Base-by-base conservation (phyloP, 1,140 invertebrate genomes). In the Pseudomyrmex dendroicus region DNA sequence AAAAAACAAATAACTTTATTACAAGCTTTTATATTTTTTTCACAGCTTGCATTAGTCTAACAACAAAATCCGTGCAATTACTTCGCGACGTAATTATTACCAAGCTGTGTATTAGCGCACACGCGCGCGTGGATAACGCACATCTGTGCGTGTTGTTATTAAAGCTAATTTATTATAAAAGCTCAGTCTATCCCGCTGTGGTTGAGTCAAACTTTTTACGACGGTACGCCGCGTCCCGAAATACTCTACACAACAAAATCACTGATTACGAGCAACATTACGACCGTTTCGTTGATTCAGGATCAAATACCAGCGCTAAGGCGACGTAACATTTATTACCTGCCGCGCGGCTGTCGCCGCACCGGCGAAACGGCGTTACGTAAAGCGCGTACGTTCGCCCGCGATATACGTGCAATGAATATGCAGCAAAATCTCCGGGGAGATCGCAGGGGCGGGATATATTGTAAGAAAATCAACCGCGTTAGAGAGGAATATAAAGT, bases 191-290 rank as follows among this genome's bases (percentile, higher is more conserved):
- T 12, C 2, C 44, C 17, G 50, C 9, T 50, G 50, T 4, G 70
- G 17, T 15, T 35, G 48, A 4, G 3, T 7, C 35, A 12, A 3
- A 35, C 10, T 50, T 80, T 80, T 72, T 61, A 80, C 15, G 54
- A 9, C 61, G 50, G 35, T 56, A 15, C 0, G 13, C 20, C 2
- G 44, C 44, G 15, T 2, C 1, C 22, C 22, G 15, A 72, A 50
- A 52, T 48, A 78, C 1, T 10, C 1, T 7, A 13, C n/a, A 0
- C 35, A 73, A 84, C 35, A 73, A 84, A 82, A 86, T 86, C 83
- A 86, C 66, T 83, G 74, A 80, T 84, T 77, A 84, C 54, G 67
- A 74, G 85, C 35, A 52, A 52, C 72, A 84, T 80, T 80, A 80
- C 44, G 54, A 74, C 70, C 73, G 68, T 52, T 84, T 66, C 63